Percentiles rank a stretch among this genome's conserved stretches.
Conservation (phyloP, 1,140 invertebrate species). For the Drosophila triauraria region DNA sequence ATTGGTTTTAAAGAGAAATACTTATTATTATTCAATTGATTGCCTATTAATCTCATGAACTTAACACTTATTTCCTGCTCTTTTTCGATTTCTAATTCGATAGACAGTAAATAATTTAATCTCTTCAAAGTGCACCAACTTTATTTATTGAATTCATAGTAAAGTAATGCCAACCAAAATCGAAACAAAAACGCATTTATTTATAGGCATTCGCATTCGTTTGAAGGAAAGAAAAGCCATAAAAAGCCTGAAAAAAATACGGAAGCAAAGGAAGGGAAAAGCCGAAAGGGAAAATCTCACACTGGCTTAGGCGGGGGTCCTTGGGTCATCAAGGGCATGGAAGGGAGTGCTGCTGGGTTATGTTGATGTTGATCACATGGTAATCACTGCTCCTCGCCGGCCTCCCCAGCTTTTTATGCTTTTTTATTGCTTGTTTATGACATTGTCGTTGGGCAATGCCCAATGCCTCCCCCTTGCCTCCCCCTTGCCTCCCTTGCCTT, state of each 20-base stretch:
- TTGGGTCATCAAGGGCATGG: slow-evolving; percentile 15
- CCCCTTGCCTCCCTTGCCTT: too few relatives aligned
- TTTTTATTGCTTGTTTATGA: slow-evolving; percentile 83
- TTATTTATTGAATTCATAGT: too few relatives aligned
- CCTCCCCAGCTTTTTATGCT: slow-evolving; percentile 64
- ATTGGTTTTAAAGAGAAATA: too few relatives aligned
- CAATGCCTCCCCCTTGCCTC: not conserved
- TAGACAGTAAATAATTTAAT: not conserved
- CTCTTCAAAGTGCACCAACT: too few relatives aligned
- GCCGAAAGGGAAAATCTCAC: slow-evolving; percentile 15
- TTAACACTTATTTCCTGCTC: too few relatives aligned
- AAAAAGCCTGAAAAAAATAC: slow-evolving; percentile 2
- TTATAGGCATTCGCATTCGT: slow-evolving; percentile 14
- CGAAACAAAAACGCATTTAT: slow-evolving; percentile 11
- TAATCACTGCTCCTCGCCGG: slow-evolving; percentile 62
- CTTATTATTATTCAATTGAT: too few relatives aligned
- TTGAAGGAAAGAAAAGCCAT: slow-evolving; percentile 9
- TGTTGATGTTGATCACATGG: slow-evolving; percentile 78
- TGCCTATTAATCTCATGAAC: not conserved
- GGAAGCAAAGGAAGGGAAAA: slow-evolving; percentile 4
- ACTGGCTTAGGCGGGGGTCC: slow-evolving; percentile 3
- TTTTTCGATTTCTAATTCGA: too few relatives aligned
- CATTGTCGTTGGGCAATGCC: slow-evolving; percentile 48
- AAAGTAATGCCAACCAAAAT: not conserved
- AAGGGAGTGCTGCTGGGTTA: not conserved